These are phyloP conservation scores for human (Homo sapiens) DNA, from an alignment of 2,113 vertebrate genomes.

Conservation along the genomic window GRCh38 chr5:176770001-176770500, in stretches of 20 bases:
- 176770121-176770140: slow-evolving; percentile 41
- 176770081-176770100: slow-evolving; percentile 58
- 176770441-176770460: neutral
- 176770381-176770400: neutral
- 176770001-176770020: slow-evolving; percentile 72
- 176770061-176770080: slow-evolving; percentile 75
- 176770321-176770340: neutral
- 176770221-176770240: neutral
- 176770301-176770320: neutral
- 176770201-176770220: neutral
- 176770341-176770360: neutral
- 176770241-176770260: neutral
- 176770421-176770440: neutral
- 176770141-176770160: neutral
- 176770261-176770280: neutral
- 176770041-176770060: slow-evolving; percentile 78
- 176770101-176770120: slow-evolving; percentile 57
- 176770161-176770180: neutral
- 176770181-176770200: neutral
- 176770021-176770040: slow-evolving; percentile 73
- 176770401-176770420: neutral
- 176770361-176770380: neutral
- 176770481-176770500: slow-evolving; percentile 18
- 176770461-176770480: neutral
- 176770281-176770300: slow-evolving; percentile 18